Conservation (phyloP, 2,888 invertebrate species). For the Polydrusus tereticollis region DNA sequence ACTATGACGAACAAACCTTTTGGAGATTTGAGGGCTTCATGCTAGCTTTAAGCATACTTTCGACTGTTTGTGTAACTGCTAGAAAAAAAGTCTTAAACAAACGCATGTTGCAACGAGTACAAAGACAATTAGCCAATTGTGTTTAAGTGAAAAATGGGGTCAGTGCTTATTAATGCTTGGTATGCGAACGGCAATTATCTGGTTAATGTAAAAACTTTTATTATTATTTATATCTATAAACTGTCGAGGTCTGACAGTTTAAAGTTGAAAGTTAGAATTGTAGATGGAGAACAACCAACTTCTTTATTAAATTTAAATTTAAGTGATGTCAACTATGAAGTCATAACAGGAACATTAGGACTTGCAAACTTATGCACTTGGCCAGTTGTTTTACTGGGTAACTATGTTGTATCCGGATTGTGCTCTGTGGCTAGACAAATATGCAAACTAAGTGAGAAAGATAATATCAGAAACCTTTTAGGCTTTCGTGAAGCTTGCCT, state of each 20-base stretch:
- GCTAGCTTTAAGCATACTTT: conserved; percentile 75
- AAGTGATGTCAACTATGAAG: conserved; percentile 61
- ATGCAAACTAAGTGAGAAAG: conserved; percentile 65
- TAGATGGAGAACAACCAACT: conserved; percentile 23
- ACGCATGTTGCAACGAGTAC: conserved; percentile 76
- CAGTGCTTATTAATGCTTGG: conserved; percentile 37
- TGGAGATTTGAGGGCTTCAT: conserved; percentile 85
- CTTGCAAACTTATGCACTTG: conserved; percentile 66
- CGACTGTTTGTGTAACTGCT: conserved; percentile 75
- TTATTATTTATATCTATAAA: conserved; percentile 54
- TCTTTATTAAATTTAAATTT: conserved; percentile 63
- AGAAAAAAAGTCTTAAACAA: conserved; percentile 78
- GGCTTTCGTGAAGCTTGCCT: conserved; percentile 87
- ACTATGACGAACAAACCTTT: conserved; percentile 86
- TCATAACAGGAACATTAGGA: conserved; percentile 64
- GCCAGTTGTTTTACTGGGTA: conserved; percentile 74
- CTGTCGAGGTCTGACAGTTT: conserved; percentile 48
- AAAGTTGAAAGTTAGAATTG: conserved; percentile 48
- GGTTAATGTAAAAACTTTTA: conserved; percentile 54
- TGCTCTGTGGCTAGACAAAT: conserved; percentile 80
- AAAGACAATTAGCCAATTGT: conserved; percentile 79
- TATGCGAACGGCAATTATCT: conserved; percentile 38
- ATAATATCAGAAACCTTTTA: conserved; percentile 69
- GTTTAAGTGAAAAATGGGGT: conserved; percentile 58
- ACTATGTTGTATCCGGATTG: conserved; percentile 80